A percentile compares a stretch with the other conserved stretches of the same genome.
Conservation (phyloP, 2,888 invertebrate species). For the Diarsia rubi region DNA sequence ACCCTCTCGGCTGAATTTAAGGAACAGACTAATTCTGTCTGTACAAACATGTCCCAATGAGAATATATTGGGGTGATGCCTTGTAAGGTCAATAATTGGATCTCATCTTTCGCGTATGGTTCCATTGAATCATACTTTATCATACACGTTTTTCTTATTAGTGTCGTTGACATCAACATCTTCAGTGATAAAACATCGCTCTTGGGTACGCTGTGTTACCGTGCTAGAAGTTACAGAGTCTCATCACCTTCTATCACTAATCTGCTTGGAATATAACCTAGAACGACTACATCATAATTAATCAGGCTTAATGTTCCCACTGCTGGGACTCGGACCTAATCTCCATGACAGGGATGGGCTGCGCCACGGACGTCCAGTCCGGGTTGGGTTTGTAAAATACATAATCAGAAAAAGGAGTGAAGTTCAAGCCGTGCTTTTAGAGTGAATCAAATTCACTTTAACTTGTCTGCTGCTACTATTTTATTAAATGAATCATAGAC, state of each 20-base stretch:
- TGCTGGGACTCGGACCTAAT: not conserved
- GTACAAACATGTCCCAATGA: not conserved
- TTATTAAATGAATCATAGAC: not conserved
- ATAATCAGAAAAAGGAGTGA: not conserved
- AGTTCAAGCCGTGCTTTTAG: not conserved
- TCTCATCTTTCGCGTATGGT: not conserved
- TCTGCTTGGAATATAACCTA: not conserved
- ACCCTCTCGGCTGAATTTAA: slow-evolving; percentile 2
- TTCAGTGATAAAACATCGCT: not conserved
- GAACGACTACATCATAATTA: not conserved
- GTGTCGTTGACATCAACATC: not conserved
- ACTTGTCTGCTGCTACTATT: not conserved
- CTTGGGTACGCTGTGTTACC: not conserved
- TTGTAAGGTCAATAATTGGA: not conserved
- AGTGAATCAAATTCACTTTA: not conserved
- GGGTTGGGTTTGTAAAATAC: not conserved
- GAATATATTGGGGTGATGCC: not conserved
- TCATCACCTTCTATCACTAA: not conserved
- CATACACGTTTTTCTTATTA: not conserved
- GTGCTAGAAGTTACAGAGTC: too few relatives aligned
- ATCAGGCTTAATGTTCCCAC: not conserved
- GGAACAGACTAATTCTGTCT: slow-evolving; percentile 3
- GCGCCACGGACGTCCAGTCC: not conserved
- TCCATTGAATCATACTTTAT: not conserved
- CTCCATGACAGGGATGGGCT: not conserved